A percentile compares a stretch with the other conserved stretches of the same genome.
phyloP scores from a whole-genome alignment of 2,797 vertebrate genomes.

The Echiichthys vipera region DNA sequence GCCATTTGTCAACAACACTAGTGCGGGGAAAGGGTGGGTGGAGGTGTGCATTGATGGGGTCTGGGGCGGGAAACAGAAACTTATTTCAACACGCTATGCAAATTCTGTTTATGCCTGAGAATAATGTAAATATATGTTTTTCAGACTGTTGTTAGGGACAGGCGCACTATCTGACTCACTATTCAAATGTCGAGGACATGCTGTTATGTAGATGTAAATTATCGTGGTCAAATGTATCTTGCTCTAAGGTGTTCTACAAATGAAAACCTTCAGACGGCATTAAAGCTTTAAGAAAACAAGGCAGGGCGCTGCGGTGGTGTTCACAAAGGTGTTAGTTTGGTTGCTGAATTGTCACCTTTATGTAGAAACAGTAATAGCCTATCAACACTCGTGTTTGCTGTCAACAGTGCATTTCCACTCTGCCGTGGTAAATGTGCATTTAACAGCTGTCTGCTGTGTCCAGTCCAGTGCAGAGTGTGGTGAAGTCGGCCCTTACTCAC shows the following conservation, averaged over 20 bases:
- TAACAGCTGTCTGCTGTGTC: background rate
- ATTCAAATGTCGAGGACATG: slow-evolving; percentile 61
- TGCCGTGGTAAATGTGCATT: background rate
- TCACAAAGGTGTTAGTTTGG: slow-evolving; percentile 1
- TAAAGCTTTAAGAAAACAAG: background rate
- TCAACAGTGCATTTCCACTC: slow-evolving; percentile 17
- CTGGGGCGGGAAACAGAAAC: slow-evolving; percentile 62
- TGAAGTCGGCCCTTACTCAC: background rate
- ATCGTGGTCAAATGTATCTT: background rate
- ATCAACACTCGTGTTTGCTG: slow-evolving; percentile 10
- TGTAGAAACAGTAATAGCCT: background rate
- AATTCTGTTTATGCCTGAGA: slow-evolving; percentile 47
- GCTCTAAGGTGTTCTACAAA: background rate
- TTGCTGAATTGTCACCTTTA: background rate
- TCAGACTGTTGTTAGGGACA: slow-evolving; percentile 6
- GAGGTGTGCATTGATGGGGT: slow-evolving; percentile 37
- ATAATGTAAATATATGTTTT: slow-evolving; percentile 30
- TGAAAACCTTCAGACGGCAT: background rate
- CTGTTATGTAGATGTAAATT: slow-evolving; percentile 41
- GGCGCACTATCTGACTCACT: slow-evolving; percentile 27
- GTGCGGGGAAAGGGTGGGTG: slow-evolving; percentile 51
- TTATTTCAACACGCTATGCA: slow-evolving; percentile 65
- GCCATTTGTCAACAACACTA: slow-evolving; percentile 68
- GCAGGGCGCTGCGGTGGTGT: background rate
- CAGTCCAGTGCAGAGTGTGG: background rate